Base-by-base conservation (phyloP, 2,888 invertebrate species). In the Himalopsyche anomala region DNA sequence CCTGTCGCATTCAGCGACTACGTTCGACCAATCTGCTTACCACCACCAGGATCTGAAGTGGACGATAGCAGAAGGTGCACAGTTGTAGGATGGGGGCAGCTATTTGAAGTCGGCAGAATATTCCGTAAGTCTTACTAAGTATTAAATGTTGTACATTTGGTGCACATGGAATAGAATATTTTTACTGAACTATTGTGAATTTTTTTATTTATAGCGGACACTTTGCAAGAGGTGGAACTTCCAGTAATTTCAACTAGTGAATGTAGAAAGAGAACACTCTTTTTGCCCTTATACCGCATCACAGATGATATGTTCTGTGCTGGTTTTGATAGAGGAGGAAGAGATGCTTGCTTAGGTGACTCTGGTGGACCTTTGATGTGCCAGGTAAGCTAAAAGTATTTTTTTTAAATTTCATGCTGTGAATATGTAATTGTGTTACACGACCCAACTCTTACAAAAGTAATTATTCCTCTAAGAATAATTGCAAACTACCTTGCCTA, bases 271-370 rank as follows among this genome's bases (percentile, higher is more conserved):
- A 93, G 96, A 89, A 97, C 96, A 38, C 91, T 96, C 0, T 95
- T 96, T 89, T 92, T 96, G 89, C 96, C 96, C 19, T 92, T 96
- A 82, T 96, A 96, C 91, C 94, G 95, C 89, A 95, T 96, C 85
- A 96, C 96, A 0, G 95, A 96, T 85, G 95, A 96, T 90, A 96
- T 96, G 96, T 95, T 96, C 91, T 97, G 97, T 90, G 96, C 96
- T 82, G 97, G 96, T 36, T 95, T 95, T 90, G 96, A 96, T 90
- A 94, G 96, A 88, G 96, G 96, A 81, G 96, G 96, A 0, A 93
- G 96, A 69, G 97, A 97, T 91, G 96, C 96, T 2, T 97, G 96
- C 90, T 93, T 96, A 83, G 97, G 96, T 0, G 96, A 96, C 91
- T 96, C 96, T 0, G 96, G 96, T 6, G 96, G 96, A 36, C 96